Base-by-base conservation (phyloP, 2,797 vertebrate genomes). In the Anableps anableps region DNA sequence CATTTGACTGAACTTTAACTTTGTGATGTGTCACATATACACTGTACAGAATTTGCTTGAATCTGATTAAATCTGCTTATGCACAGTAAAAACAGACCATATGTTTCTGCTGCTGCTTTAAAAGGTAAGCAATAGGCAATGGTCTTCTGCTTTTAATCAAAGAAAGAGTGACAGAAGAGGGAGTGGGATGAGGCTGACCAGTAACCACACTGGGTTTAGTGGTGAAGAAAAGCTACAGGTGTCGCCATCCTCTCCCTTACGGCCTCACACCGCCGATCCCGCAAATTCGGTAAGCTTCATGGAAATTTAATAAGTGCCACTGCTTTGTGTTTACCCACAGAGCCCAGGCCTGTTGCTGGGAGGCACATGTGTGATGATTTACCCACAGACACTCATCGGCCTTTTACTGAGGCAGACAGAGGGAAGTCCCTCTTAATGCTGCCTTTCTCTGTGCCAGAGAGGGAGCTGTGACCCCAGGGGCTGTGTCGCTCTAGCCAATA, bases 221-320 rank as follows among this genome's bases (percentile, higher is more conserved):
- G 86, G 77, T 88, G 87, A 91, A 88, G 83, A 91, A 92, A 92
- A 93, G 93, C 95, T 92, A 79, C 71, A 90, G 94, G 94, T 94
- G 62, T 93, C 70, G 80, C 88, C 86, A 92, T 60, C 77, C 79
- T 85, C 88, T 92, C 89, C 92, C 94, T 76, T 80, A 92, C 74
- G 87, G 94, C 94, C 85, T 93, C 90, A 94, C 92, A 94, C 94
- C 92, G 93, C 94, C 91, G 94, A 96, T 96, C 94, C 94, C 86
- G 81, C 95, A 95, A 95, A 96, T 96, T 95, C 81, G 85, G 96
- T 96, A 94, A 95, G 95, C 94, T 95, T 96, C 93, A 95, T 95
- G 95, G 95, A 96, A 95, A 96, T 95, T 90, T 95, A 96, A 96
- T 96, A 94, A 95, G 93, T 86, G 91, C 88, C 47, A 88, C 92